Conservation (phyloP, 92 coral and sea anemone genomes). For the Hydrozoanthus gracilis region DNA sequence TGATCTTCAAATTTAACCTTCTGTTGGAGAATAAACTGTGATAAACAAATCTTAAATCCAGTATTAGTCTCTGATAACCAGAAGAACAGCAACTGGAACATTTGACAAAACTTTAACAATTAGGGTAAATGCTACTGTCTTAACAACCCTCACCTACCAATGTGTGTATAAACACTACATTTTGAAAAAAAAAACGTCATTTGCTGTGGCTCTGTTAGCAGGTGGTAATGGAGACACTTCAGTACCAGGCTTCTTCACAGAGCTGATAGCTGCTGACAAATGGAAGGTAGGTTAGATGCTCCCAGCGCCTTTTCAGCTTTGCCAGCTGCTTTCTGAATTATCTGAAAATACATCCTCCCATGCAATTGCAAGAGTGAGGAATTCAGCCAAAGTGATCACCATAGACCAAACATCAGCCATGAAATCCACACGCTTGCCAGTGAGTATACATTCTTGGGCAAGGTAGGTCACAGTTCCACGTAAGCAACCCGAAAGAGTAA, state of each 20-base stretch:
- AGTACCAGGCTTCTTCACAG: not conserved
- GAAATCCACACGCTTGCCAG: constrained; percentile 18
- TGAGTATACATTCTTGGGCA: constrained; percentile 54
- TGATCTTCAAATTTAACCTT: no score
- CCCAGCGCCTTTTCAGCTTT: not conserved
- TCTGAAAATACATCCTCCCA: constrained; percentile 47
- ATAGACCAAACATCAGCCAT: constrained; percentile 61
- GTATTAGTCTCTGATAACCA: no score
- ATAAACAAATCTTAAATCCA: no score
- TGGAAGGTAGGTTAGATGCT: not conserved
- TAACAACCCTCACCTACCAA: not conserved
- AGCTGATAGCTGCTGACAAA: not conserved
- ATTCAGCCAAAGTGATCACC: constrained; percentile 59
- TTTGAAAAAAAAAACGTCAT: constrained; percentile 7
- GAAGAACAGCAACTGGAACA: not conserved
- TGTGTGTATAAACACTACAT: not conserved
- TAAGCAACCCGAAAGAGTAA: constrained; percentile 41
- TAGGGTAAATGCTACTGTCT: not conserved
- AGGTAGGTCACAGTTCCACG: constrained; percentile 55
- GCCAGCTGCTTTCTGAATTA: not conserved
- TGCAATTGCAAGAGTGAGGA: constrained; percentile 48
- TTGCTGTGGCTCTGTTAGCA: not conserved
- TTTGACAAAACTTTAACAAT: not conserved
- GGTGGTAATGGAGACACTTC: not conserved
- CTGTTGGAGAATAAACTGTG: no score